phyloP scores from a whole-genome alignment of 2,888 invertebrate species.

The Laspeyria flexula region DNA sequence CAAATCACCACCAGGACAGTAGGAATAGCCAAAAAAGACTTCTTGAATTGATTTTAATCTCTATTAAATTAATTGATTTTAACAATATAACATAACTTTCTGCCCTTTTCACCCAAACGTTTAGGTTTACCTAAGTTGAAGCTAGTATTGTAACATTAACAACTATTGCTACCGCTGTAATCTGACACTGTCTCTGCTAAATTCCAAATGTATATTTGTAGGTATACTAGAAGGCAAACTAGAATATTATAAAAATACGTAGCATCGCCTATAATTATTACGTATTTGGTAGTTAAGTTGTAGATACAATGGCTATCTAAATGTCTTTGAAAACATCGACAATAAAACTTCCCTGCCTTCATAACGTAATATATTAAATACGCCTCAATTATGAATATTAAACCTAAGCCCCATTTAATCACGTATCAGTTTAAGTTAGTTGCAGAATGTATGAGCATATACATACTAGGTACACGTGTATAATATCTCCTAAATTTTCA shows the following conservation, averaged over 20 bases:
- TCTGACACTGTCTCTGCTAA: too few relatives aligned
- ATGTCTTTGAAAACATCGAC: conserved; percentile 27
- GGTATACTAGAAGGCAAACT: background rate
- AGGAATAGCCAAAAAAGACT: too few relatives aligned
- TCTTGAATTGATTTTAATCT: too few relatives aligned
- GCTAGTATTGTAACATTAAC: too few relatives aligned
- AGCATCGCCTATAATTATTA: background rate
- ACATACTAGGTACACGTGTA: conserved; percentile 40
- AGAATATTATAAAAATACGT: background rate
- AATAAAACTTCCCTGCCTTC: conserved; percentile 33
- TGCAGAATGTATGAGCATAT: conserved; percentile 61
- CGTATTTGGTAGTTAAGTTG: background rate
- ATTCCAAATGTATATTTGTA: background rate
- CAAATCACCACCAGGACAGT: too few relatives aligned
- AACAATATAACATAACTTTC: too few relatives aligned
- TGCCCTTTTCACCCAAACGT: too few relatives aligned
- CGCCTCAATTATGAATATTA: background rate
- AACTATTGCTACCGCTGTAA: too few relatives aligned
- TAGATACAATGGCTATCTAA: conserved; percentile 1
- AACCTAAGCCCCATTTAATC: conserved; percentile 4
- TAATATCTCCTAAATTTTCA: conserved; percentile 44
- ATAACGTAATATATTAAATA: conserved; percentile 10
- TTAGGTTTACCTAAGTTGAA: too few relatives aligned
- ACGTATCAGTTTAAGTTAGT: conserved; percentile 9
- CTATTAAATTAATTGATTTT: too few relatives aligned